phyloP scores from a whole-genome alignment of 2,113 vertebrate genomes.

The Circaetus gallicus region DNA sequence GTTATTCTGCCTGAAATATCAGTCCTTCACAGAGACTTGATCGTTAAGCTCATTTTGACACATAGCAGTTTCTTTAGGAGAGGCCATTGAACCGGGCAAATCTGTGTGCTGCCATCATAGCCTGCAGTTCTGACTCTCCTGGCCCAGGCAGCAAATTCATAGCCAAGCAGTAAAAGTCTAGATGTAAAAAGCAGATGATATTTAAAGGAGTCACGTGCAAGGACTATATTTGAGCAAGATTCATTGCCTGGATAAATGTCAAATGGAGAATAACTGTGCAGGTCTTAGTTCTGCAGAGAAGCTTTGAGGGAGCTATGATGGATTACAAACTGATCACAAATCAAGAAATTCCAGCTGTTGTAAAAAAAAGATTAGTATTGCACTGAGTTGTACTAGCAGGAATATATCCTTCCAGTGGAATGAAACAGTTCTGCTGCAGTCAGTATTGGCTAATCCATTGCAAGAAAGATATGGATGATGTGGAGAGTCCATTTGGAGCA shows the following conservation, averaged over 20 bases:
- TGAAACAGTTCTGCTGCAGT: neutral
- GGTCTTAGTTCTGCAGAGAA: neutral
- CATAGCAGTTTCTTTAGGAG: neutral
- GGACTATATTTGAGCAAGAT: neutral
- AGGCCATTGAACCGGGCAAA: neutral
- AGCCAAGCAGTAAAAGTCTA: constrained; percentile 5
- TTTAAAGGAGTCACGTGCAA: neutral
- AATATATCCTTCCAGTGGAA: neutral
- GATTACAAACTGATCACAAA: neutral
- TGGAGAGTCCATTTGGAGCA: neutral
- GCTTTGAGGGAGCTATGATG: neutral
- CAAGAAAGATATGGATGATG: neutral
- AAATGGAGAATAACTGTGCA: neutral
- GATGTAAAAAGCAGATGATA: neutral
- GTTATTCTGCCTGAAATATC: neutral
- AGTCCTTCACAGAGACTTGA: neutral
- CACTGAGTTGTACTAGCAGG: neutral
- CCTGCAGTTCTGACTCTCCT: neutral
- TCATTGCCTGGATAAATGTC: constrained; percentile 20
- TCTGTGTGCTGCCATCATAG: neutral
- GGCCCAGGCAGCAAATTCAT: neutral
- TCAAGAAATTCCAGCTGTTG: neutral
- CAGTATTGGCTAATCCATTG: neutral
- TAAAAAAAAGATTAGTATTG: neutral
- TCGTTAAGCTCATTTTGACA: neutral